Percentiles rank a stretch among this genome's conserved stretches.
phyloP scores from a whole-genome alignment of 2,797 vertebrate genomes.

The Phalloptychus januarius region DNA sequence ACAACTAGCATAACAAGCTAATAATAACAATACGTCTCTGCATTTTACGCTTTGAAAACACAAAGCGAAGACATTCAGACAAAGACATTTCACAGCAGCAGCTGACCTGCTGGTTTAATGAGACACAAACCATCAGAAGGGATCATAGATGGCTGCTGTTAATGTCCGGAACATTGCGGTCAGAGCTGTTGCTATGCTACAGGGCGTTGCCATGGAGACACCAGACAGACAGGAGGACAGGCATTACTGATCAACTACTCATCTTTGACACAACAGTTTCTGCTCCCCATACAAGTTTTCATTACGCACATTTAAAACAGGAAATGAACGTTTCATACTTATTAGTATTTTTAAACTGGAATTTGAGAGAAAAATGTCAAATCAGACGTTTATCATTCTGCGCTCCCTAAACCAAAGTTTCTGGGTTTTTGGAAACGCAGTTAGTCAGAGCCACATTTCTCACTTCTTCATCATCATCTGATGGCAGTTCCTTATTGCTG shows the following conservation, averaged over 20 bases:
- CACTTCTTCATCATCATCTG: neutral
- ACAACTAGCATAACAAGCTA: neutral
- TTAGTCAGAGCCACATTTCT: neutral
- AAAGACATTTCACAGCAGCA: neutral
- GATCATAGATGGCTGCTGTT: neutral
- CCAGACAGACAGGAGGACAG: neutral
- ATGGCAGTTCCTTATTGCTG: neutral
- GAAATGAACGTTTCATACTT: neutral
- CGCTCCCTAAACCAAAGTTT: neutral
- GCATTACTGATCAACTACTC: neutral
- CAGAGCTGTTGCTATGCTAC: neutral
- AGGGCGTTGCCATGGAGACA: neutral
- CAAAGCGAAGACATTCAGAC: neutral
- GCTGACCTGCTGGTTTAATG: neutral
- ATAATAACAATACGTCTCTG: neutral
- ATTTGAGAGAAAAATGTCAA: no score
- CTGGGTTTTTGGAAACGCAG: neutral
- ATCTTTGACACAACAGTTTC: neutral
- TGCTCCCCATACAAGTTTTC: neutral
- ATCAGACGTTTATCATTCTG: neutral
- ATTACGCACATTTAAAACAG: no score
- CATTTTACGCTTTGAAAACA: neutral
- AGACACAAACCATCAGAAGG: neutral
- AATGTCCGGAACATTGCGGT: no score
- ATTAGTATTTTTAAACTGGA: no score